phyloP scores from a whole-genome alignment of 2,888 invertebrate genomes.

The Colletes collaris region DNA sequence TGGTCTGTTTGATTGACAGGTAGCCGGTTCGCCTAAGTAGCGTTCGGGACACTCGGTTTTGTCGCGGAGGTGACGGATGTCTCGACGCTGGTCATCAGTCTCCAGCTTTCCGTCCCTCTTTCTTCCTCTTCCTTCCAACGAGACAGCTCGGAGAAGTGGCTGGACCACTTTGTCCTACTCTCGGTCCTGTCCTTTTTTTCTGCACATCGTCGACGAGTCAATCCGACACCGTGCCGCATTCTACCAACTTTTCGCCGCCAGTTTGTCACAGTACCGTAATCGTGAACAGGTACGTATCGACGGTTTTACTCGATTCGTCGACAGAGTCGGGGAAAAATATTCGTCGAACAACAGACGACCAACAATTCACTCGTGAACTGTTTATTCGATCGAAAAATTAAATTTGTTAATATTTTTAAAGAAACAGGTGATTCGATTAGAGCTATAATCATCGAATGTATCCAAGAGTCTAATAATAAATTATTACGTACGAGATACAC shows the following conservation, averaged over 20 bases:
- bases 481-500: no score
- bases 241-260: conserved; percentile 66
- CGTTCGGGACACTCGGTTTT: conserved; percentile 74
- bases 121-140: conserved; percentile 38
- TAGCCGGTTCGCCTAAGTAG: conserved; percentile 51
- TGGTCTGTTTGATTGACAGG: conserved; percentile 62
- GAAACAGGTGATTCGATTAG: no score
- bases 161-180: conserved; percentile 80
- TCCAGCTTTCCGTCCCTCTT: conserved; percentile 49
- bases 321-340: no score
- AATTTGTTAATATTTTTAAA: no score
- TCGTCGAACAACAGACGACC: no score
- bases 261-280: conserved; percentile 64
- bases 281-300: conserved; percentile 26
- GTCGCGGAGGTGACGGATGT: conserved; percentile 76
- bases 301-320: no score
- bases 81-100: conserved; percentile 66
- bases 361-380: no score
- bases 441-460: no score
- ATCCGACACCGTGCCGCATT: conserved; percentile 74
- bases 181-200: conserved; percentile 56
- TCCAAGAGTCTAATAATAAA: no score
- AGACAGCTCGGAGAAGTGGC: conserved; percentile 76
- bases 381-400: no score
- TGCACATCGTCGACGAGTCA: conserved; percentile 74